Conservation (phyloP, 2,888 invertebrate genomes). For the Leptinotarsa tumamoca region DNA sequence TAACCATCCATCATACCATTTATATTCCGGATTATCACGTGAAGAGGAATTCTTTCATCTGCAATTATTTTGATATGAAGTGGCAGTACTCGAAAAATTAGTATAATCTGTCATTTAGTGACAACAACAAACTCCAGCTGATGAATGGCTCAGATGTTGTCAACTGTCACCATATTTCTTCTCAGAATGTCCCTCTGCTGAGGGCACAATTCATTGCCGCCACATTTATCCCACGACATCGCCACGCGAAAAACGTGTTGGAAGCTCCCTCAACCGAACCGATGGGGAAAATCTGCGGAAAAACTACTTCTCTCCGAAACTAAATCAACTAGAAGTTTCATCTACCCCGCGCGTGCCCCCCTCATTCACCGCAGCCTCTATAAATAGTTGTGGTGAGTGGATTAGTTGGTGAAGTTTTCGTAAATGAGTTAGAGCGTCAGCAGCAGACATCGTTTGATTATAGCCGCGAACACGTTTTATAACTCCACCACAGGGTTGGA, state of each 20-base stretch:
- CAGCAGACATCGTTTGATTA: conserved; percentile 60
- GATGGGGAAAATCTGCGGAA: conserved; percentile 20
- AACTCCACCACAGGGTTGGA: conserved; percentile 38
- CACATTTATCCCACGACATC: conserved; percentile 7
- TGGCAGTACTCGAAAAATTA: neutral
- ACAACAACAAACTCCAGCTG: neutral
- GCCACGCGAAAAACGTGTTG: conserved; percentile 21
- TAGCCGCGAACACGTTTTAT: conserved; percentile 55
- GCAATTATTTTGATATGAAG: no score
- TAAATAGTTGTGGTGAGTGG: conserved; percentile 55
- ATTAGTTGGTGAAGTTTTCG: conserved; percentile 56
- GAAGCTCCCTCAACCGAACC: conserved; percentile 9
- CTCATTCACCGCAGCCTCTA: conserved; percentile 26
- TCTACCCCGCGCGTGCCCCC: neutral
- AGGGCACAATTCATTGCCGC: conserved; percentile 16
- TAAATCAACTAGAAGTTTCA: conserved; percentile 18
- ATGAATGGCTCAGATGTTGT: conserved; percentile 11
- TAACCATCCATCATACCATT: no score
- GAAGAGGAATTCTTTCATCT: no score
- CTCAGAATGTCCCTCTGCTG: neutral
- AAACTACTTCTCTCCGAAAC: conserved; percentile 18
- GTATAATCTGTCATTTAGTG: neutral
- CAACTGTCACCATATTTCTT: conserved; percentile 4
- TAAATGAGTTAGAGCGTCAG: conserved; percentile 56
- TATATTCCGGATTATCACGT: no score